phyloP scores from a whole-genome alignment of 2,113 vertebrate species.

The Pycnonotus jocosus region DNA sequence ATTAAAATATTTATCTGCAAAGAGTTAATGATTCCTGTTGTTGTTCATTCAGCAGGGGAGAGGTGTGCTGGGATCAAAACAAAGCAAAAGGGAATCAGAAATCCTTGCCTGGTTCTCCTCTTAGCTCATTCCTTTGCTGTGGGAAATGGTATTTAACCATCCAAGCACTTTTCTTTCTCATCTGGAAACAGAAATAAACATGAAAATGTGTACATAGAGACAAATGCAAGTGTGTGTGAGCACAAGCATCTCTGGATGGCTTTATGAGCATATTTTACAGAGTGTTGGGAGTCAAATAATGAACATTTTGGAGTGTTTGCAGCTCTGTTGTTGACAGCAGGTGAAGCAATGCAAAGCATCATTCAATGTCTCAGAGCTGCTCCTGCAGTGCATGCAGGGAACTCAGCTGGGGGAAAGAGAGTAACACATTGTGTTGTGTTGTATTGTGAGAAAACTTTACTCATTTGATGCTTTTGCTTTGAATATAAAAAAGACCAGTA shows the following conservation, averaged over 20 bases:
- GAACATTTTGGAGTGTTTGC: neutral
- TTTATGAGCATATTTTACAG: neutral
- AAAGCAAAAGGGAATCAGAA: neutral
- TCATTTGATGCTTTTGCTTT: neutral
- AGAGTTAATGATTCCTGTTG: neutral
- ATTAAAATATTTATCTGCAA: neutral
- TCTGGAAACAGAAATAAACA: neutral
- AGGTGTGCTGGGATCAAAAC: neutral
- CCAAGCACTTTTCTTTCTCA: neutral
- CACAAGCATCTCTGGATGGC: neutral
- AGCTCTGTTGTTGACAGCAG: neutral
- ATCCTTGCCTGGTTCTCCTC: neutral
- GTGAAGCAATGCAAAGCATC: neutral
- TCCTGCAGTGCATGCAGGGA: neutral
- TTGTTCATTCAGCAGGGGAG: neutral
- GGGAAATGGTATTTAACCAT: neutral
- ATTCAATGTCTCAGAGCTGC: neutral
- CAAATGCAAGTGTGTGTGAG: neutral
- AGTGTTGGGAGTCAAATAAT: neutral
- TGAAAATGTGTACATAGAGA: neutral
- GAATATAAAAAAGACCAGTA: slow-evolving; percentile 5
- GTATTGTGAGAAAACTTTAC: neutral
- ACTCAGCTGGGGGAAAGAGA: neutral
- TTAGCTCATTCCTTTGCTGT: neutral
- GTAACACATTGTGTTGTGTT: neutral